These are phyloP conservation scores for Myiozetetes cayanensis DNA, from an alignment of 2,113 vertebrate genomes.

Conservation along the genomic window DNA sequence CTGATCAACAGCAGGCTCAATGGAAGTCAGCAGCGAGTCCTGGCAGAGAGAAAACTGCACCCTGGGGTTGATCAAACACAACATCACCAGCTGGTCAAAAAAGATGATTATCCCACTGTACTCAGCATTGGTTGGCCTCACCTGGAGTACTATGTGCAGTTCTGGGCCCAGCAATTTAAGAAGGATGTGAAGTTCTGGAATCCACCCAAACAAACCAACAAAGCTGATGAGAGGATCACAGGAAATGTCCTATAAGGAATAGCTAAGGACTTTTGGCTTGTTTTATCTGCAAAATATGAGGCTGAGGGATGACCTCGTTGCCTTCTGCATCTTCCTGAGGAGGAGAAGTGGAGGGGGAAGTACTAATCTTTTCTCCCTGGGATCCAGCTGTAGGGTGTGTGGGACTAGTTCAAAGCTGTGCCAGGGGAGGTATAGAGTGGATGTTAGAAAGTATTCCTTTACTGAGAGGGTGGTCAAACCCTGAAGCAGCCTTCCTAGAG, in stretches of 20 bases:
- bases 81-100: no score
- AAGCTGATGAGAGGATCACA: background rate
- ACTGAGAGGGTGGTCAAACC: background rate
- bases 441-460: background rate
- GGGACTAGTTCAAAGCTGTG: background rate
- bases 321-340: background rate
- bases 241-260: fast-evolving
- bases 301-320: background rate
- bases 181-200: background rate
- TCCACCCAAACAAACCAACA: background rate
- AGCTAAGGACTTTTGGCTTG: background rate
- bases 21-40: no score
- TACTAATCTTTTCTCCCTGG: background rate
- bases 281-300: background rate
- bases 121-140: no score
- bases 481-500: background rate
- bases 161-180: no score
- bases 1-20: no score
- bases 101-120: no score
- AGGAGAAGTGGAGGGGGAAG: background rate
- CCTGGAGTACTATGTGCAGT: no score
- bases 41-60: no score
- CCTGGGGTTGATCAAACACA: no score
- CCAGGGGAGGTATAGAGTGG: background rate
- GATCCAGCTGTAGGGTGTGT: background rate